Evolutionary conservation across 2,888 invertebrate species (phyloP).

Genomic region (Catocala fraxini): DNA sequence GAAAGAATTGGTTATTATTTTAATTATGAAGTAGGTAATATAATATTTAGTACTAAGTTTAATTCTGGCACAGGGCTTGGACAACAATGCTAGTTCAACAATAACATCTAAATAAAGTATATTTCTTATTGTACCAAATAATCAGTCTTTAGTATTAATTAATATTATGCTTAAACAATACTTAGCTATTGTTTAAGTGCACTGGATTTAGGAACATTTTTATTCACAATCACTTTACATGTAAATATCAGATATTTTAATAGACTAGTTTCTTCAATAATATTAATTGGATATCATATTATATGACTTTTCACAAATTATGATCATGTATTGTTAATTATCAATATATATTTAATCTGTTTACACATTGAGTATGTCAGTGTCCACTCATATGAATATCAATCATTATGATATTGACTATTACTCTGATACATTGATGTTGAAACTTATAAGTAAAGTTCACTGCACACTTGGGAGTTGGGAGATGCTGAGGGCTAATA

Average conservation of each 20-base stretch:
- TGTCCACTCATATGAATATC: too few species aligned
- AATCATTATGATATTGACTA: too few species aligned
- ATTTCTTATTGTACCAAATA: constrained; percentile 6
- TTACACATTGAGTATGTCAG: too few species aligned
- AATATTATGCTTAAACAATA: constrained; percentile 33
- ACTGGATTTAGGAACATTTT: constrained; percentile 13
- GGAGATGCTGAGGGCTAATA: too few species aligned
- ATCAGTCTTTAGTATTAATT: constrained; percentile 40
- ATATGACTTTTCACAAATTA: too few species aligned
- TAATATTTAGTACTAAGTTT: too few species aligned
- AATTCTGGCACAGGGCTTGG: neutral
- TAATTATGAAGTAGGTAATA: neutral
- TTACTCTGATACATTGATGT: too few species aligned
- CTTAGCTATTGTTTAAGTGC: constrained; percentile 27
- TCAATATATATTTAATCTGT: too few species aligned
- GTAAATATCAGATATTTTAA: neutral
- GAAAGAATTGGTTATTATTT: constrained; percentile 22
- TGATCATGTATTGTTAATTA: too few species aligned
- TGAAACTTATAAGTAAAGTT: too few species aligned
- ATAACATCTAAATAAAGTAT: neutral
- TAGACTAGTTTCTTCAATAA: neutral
- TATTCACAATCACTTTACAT: constrained; percentile 7
- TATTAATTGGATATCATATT: too few species aligned
- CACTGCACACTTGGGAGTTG: too few species aligned
- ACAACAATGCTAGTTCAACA: neutral